Percentiles rank a stretch among this genome's conserved stretches.
These are phyloP conservation scores for Gorsachius goisagi DNA, from an alignment of 2,113 vertebrate genomes.

Conservation along the genomic window DNA sequence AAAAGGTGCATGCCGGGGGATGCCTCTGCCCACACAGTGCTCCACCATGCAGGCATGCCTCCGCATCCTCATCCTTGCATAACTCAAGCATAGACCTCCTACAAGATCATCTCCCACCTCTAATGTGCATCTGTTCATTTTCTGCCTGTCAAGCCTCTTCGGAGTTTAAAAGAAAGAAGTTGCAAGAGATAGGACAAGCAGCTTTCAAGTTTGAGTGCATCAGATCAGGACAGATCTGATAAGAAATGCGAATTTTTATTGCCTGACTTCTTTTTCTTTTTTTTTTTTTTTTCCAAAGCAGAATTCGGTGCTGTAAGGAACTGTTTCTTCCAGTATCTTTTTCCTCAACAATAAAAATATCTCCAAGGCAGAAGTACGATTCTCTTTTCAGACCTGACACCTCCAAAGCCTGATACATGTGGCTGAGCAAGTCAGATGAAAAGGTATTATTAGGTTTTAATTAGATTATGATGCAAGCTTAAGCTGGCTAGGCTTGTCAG, in stretches of 20 bases:
- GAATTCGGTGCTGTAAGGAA: not conserved
- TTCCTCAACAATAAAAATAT: not conserved
- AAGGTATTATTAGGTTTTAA: conserved; percentile 17
- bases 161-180: not conserved
- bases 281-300: not conserved
- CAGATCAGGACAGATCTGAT: not conserved
- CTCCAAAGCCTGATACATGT: not conserved
- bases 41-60: not conserved
- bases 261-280: not conserved
- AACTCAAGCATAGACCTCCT: conserved; percentile 7
- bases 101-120: conserved; percentile 47
- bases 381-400: not conserved
- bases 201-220: not conserved
- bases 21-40: not conserved
- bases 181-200: not conserved
- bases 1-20: not conserved
- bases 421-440: not conserved
- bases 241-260: not conserved
- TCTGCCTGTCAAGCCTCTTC: conserved; percentile 33
- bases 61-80: not conserved
- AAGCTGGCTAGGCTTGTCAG: not conserved
- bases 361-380: not conserved
- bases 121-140: conserved; percentile 41
- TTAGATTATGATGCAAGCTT: conserved; percentile 20
- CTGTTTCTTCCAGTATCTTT: not conserved